Evolutionary conservation across 2,797 vertebrate species (phyloP).

Genomic region (Tinamus major): DNA sequence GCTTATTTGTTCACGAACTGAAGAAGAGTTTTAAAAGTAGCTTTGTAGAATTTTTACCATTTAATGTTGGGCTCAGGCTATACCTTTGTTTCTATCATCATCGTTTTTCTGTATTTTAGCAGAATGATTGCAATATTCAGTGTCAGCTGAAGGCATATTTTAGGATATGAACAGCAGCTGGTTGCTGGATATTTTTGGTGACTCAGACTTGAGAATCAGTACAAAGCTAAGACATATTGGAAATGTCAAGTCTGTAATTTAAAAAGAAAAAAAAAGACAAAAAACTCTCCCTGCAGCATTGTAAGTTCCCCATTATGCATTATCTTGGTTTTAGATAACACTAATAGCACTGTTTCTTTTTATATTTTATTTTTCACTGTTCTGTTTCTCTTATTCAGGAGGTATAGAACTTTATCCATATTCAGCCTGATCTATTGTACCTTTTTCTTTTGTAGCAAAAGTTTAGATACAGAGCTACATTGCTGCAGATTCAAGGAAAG

Average conservation of each 20-base stretch:
- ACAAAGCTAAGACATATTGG: slow-evolving; percentile 60
- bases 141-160: slow-evolving; percentile 70
- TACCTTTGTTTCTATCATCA: slow-evolving; percentile 56
- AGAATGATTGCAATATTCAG: slow-evolving; percentile 69
- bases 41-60: slow-evolving; percentile 42
- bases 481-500: slow-evolving; percentile 31
- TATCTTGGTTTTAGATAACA: slow-evolving; percentile 29
- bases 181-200: slow-evolving; percentile 70
- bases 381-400: slow-evolving; percentile 3
- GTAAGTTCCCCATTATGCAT: neutral
- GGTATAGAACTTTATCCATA: neutral
- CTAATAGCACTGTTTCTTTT: slow-evolving; percentile 31
- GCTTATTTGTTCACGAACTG: slow-evolving; percentile 59
- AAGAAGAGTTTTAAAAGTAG: slow-evolving; percentile 50
- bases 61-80: slow-evolving; percentile 40
- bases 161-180: slow-evolving; percentile 68
- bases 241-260: slow-evolving; percentile 68
- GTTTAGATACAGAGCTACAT: neutral
- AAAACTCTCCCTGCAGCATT: slow-evolving; percentile 16
- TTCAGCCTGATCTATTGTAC: neutral
- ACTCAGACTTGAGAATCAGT: slow-evolving; percentile 65
- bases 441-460: neutral
- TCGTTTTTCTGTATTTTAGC: slow-evolving; percentile 73
- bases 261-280: slow-evolving; percentile 10
- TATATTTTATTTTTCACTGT: neutral